phyloP scores from a whole-genome alignment of 2,113 vertebrate species.

The Piaya cayana region DNA sequence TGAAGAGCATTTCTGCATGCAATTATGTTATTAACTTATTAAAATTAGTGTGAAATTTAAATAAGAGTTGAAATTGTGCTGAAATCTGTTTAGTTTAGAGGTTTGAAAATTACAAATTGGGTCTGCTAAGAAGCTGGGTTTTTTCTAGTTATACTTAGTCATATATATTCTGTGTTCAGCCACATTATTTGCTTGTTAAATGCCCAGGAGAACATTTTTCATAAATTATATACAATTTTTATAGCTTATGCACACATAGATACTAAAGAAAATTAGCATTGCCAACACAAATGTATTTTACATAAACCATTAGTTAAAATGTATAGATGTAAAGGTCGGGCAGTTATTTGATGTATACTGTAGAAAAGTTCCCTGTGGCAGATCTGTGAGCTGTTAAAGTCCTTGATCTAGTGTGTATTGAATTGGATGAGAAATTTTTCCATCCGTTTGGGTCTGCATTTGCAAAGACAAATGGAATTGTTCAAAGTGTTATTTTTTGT shows the following conservation, averaged over 20 bases:
- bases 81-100: constrained; percentile 40
- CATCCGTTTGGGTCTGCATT: neutral
- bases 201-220: constrained; percentile 22
- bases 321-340: neutral
- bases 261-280: neutral
- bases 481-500: neutral
- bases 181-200: constrained; percentile 52
- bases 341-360: neutral
- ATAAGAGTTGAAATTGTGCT: constrained; percentile 43
- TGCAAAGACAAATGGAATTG: neutral
- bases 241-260: neutral
- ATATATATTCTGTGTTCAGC: constrained; percentile 29
- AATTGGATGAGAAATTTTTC: neutral
- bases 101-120: constrained; percentile 51
- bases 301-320: neutral
- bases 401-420: neutral
- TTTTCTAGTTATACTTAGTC: neutral
- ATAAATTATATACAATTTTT: neutral
- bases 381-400: neutral
- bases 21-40: constrained; percentile 74
- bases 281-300: neutral
- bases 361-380: accelerated
- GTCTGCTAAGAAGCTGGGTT: neutral
- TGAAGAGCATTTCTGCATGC: constrained; percentile 62
- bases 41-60: constrained; percentile 66